A percentile compares a stretch with the other conserved stretches of the same genome.
Conservation (phyloP, 2,888 invertebrate species). For the Parnassius orleans region DNA sequence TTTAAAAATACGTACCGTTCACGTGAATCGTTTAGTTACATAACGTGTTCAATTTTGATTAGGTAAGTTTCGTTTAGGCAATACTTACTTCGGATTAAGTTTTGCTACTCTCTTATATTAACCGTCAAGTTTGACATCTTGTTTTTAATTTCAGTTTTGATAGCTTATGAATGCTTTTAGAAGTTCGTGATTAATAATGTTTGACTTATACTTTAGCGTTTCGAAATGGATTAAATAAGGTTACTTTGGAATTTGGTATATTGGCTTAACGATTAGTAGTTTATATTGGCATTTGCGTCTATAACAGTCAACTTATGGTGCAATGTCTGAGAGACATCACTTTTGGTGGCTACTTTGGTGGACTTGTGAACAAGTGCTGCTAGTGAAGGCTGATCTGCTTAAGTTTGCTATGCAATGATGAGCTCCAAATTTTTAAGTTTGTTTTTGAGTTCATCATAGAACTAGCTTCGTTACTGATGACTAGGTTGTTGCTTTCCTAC, state of each 20-base stretch:
- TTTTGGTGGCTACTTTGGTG: too few relatives aligned
- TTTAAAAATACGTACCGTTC: constrained; percentile 44
- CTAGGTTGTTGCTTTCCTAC: too few relatives aligned
- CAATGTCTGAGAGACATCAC: too few relatives aligned
- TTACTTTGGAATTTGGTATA: not conserved
- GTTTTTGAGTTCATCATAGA: too few relatives aligned
- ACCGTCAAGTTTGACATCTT: constrained; percentile 32
- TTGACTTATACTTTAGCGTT: constrained; percentile 6
- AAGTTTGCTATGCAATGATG: too few relatives aligned
- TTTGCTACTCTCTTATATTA: constrained; percentile 36
- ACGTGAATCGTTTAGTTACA: constrained; percentile 44
- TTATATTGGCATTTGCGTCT: too few relatives aligned
- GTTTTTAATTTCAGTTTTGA: constrained; percentile 21
- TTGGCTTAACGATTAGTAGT: too few relatives aligned
- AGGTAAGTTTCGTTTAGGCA: constrained; percentile 41
- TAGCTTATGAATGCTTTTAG: constrained; percentile 8
- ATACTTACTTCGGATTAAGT: constrained; percentile 37
- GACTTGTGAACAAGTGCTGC: too few relatives aligned
- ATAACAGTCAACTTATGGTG: too few relatives aligned
- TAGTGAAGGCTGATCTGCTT: too few relatives aligned
- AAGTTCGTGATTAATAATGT: constrained; percentile 19
- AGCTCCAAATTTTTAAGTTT: too few relatives aligned
- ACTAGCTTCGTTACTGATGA: too few relatives aligned
- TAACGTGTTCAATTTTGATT: constrained; percentile 42
- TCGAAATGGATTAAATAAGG: constrained; percentile 13